Percentiles rank a stretch among this genome's conserved stretches.
These are phyloP conservation scores for Mesocricetus auratus DNA, from an alignment of 2,113 vertebrate species.

Conservation along the genomic window DNA sequence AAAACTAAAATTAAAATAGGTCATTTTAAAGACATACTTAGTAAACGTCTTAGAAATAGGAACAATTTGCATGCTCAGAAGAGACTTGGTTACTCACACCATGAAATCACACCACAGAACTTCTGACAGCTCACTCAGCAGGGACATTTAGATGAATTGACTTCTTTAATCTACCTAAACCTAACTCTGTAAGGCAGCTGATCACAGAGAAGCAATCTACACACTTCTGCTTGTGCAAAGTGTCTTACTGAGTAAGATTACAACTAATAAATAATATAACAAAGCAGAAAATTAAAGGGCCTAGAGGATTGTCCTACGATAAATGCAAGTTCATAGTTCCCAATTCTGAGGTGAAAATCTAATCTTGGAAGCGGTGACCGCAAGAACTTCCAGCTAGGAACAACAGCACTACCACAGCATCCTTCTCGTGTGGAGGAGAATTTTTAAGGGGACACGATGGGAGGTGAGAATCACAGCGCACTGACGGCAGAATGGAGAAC, in stretches of 20 bases:
- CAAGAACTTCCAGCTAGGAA: not conserved
- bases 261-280: not conserved
- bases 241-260: constrained; percentile 27
- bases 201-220: not conserved
- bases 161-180: constrained; percentile 9
- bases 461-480: not conserved
- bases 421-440: not conserved
- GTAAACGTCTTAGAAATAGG: constrained; percentile 12
- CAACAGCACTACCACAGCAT: not conserved
- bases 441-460: not conserved
- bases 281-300: constrained; percentile 42
- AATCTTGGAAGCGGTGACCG: constrained; percentile 19
- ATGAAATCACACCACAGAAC: not conserved
- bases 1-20: not conserved
- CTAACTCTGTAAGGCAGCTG: not conserved
- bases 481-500: not conserved
- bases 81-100: not conserved
- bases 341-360: constrained; percentile 44
- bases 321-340: not conserved
- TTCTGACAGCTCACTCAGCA: not conserved
- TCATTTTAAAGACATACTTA: not conserved
- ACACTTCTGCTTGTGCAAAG: constrained; percentile 11
- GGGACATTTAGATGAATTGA: not conserved
- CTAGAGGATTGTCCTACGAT: constrained; percentile 17
- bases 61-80: not conserved